Percentiles rank a stretch among this genome's conserved stretches.
These are phyloP conservation scores for Micrastur ruficollis DNA, from an alignment of 2,797 vertebrate genomes.

Conservation along the genomic window DNA sequence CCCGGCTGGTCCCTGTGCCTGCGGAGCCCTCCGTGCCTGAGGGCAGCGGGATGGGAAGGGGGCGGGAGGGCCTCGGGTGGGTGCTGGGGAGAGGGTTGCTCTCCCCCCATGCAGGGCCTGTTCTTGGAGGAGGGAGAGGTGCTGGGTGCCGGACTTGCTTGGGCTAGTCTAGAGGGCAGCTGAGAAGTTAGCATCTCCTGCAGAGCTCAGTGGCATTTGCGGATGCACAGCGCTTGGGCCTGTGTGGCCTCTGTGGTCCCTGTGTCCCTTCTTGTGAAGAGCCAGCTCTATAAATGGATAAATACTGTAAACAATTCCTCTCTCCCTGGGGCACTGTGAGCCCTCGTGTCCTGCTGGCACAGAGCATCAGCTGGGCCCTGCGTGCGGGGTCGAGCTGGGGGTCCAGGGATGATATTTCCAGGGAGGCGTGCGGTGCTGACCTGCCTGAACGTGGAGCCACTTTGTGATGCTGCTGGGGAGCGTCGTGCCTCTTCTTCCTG, in stretches of 20 bases:
- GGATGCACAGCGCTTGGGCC: not conserved
- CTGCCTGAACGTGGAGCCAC: not conserved
- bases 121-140: not conserved
- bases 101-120: rapidly evolving
- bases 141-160: not conserved
- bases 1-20: not conserved
- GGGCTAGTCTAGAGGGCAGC: not conserved
- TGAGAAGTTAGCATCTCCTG: not conserved
- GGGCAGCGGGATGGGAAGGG: not conserved
- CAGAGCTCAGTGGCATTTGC: not conserved
- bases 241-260: not conserved
- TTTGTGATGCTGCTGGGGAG: not conserved
- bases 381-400: not conserved
- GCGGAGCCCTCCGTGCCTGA: not conserved
- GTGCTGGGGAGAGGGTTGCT: not conserved
- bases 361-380: not conserved
- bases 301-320: not conserved
- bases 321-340: not conserved
- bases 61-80: rapidly evolving
- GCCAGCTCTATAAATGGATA: not conserved
- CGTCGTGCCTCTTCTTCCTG: not conserved
- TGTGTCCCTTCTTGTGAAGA: not conserved
- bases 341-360: not conserved
- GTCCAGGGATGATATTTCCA: not conserved
- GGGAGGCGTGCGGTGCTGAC: not conserved